Percentiles rank a stretch among this genome's conserved stretches.
These are phyloP conservation scores for Theretra japonica DNA, from an alignment of 2,888 invertebrate species.

Conservation along the genomic window DNA sequence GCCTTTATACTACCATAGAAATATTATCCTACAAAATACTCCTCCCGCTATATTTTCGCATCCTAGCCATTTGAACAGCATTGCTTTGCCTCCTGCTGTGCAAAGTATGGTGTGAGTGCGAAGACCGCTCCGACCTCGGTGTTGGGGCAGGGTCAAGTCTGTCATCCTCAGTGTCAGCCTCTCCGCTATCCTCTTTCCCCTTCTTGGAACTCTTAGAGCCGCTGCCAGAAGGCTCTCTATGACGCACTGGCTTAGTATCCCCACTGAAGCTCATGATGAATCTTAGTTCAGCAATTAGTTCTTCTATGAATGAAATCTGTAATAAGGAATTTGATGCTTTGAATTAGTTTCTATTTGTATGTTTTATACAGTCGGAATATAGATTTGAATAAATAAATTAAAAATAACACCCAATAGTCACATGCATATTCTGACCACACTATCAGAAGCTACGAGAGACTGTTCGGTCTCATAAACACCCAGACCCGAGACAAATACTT, in stretches of 20 bases:
- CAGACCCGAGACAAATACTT: too few relatives aligned
- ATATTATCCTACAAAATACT: slow-evolving; percentile 34
- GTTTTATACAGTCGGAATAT: neutral
- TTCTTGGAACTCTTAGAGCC: slow-evolving; percentile 64
- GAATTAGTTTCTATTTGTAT: neutral
- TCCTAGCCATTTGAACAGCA: slow-evolving; percentile 71
- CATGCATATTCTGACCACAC: too few relatives aligned
- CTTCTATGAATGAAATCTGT: slow-evolving; percentile 87
- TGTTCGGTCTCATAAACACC: too few relatives aligned
- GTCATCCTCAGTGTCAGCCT: slow-evolving; percentile 54
- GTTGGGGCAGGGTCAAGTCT: slow-evolving; percentile 59
- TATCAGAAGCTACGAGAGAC: too few relatives aligned
- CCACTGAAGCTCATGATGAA: slow-evolving; percentile 89
- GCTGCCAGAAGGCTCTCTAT: slow-evolving; percentile 68
- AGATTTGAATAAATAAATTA: neutral
- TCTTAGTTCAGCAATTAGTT: slow-evolving; percentile 88
- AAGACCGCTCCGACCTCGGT: slow-evolving; percentile 67
- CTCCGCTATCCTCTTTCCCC: slow-evolving; percentile 54
- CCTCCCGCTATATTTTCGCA: slow-evolving; percentile 66
- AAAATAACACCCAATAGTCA: too few relatives aligned
- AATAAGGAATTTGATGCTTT: slow-evolving; percentile 38
- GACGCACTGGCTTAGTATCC: slow-evolving; percentile 87
- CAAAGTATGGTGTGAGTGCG: slow-evolving; percentile 68
- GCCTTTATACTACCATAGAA: neutral
- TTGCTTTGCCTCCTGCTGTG: slow-evolving; percentile 77